Evolutionary conservation across 2,113 vertebrate genomes (phyloP), one percentile per base, ranked within the genome.

Genomic region (Parotia lawesii): DNA sequence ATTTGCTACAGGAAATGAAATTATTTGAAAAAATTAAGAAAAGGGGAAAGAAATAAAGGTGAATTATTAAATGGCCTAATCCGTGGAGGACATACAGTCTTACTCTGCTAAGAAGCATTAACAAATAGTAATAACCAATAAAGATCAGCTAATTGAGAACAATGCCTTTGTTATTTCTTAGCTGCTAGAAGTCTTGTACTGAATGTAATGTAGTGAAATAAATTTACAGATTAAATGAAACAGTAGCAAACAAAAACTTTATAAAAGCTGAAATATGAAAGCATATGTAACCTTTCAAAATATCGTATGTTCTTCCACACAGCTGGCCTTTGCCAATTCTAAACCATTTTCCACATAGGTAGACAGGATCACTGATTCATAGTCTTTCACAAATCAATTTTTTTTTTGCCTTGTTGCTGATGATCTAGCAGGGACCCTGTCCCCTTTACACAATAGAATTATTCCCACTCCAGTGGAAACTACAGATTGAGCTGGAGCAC

Each of bases 1-100:
- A 14, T 71, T 92, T 92, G 37, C 85, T 70, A 10, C 40, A 60
- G 58, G 69, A 96, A 96, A 87, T 62, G 3, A 94, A 96, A 96
- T 72, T 71, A 93, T 66, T 95, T 88, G 10, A 69, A 94, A 81
- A 88, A 95, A 92, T n/a, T 50, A 67, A 85, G 67, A 40, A 6
- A 27, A 93, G 38, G 21, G 21, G 51, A 81, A 61, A 38, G 50
- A 94, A 95, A 85, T 50, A 71, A 84, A 69, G 17, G 24, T 92
- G 42, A 90, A 93, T 81, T 85, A 57, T 42, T 53, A 94, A 87
- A 78, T 6, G 4, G 24, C 19, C 44, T 88, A 29, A 84, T 61
- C 15, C 33, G 29, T 54, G 25, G 15, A 65, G 23, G 6, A 37
- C 5, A 16, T 53, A n/a, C 16, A 42, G 15, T 40, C 58, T 90